Evolutionary conservation across 2,113 vertebrate genomes (phyloP).

Genomic region (Hiodon alosoides): DNA sequence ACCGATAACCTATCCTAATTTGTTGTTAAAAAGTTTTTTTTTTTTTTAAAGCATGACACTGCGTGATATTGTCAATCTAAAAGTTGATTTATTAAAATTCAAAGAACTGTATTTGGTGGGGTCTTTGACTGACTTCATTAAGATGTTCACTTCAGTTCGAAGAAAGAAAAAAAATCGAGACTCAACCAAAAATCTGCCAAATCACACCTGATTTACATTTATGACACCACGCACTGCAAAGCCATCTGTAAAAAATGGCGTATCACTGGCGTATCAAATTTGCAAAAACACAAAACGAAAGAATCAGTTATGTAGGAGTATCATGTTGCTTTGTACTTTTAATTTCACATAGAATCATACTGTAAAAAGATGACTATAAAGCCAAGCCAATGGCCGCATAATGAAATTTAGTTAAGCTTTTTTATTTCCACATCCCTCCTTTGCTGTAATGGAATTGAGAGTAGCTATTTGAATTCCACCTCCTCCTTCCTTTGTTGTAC

Average conservation of each 20-base stretch:
- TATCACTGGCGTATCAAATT: background rate
- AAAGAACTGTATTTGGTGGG: background rate
- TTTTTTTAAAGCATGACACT: background rate
- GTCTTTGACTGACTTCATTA: conserved; percentile 2
- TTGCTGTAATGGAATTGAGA: too few relatives aligned
- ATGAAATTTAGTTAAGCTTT: too few relatives aligned
- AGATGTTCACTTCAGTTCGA: conserved; percentile 5
- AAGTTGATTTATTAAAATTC: too few relatives aligned
- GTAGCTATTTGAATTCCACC: too few relatives aligned
- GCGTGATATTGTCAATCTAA: background rate
- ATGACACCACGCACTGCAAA: background rate
- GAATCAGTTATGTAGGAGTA: background rate
- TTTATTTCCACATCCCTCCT: too few relatives aligned
- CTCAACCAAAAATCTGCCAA: conserved; percentile 1
- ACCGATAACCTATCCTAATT: background rate
- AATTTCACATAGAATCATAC: too few relatives aligned
- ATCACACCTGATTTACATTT: background rate
- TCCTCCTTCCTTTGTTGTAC: too few relatives aligned
- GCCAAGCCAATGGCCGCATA: too few relatives aligned
- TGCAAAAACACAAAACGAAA: background rate
- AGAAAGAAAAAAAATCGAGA: too few relatives aligned
- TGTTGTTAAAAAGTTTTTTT: too few relatives aligned
- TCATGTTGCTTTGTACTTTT: too few relatives aligned
- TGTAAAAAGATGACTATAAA: too few relatives aligned
- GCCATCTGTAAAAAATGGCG: background rate